Base-by-base conservation (phyloP, 2,113 vertebrate species). In the Elaphurus davidianus region DNA sequence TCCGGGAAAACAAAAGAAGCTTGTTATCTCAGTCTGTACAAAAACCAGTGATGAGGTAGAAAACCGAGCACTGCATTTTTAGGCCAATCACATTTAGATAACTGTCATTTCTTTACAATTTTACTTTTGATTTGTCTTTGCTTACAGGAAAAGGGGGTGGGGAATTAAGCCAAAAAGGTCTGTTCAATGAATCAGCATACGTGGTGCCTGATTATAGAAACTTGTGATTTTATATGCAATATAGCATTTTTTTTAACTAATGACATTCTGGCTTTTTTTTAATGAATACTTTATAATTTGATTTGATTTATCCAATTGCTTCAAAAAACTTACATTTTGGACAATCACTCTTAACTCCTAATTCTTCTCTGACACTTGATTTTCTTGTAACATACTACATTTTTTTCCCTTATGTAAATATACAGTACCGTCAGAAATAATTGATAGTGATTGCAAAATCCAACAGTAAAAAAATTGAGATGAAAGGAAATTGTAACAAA, bases 171-270 rank as follows among this genome's bases (percentile, higher is more conserved):
- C 98, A 98, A 96, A 11, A 36, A 71, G 87, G 87, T 96, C 55
- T 98, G 95, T 97, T 94, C 97, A 74, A 88, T 91, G 54, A 94
- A 95, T 97, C 87, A 98, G 97, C 98, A 14, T 94, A 98, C 97
- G 94, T 94, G 98, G 97, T 99, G 98, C 98, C 98, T 99, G 98
- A 98, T 98, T 99, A 98, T 98, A 98, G 98, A 99, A 99, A 98
- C 90, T 52, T 79, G n/a, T 98, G 78, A 97, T 96, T 94, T 95
- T 96, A 60, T 91, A 93, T 98, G 97, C 95, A 98, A 52, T 94
- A 90, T 93, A 97, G 97, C 97, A 78, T 40, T 90, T 96, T 96
- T 96, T 94, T 85, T 30, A 95, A 97, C 76, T 95, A 94, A 95
- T 94, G 92, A 98, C 64, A 94, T 13, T 98, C 71, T 97, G 96